Conservation (phyloP, 2,797 vertebrate genomes). For the Propithecus deckenii region DNA sequence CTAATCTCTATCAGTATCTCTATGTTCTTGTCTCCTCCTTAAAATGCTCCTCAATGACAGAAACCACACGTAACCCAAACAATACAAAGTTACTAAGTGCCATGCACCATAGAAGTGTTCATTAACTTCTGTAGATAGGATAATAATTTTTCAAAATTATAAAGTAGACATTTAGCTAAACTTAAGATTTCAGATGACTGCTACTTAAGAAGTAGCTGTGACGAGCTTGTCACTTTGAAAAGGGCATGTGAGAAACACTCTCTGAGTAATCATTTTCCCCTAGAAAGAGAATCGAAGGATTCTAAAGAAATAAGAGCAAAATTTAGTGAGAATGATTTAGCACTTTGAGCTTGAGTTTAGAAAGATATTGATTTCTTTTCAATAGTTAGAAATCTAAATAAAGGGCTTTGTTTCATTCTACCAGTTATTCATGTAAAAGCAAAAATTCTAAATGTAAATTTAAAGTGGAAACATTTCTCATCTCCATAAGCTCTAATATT, state of each 20-base stretch:
- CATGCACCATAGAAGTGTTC: neutral
- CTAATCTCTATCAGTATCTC: neutral
- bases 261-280: neutral
- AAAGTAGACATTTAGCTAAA: neutral
- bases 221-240: neutral
- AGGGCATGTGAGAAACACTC: neutral
- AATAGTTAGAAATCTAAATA: neutral
- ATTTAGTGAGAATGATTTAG: neutral
- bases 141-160: neutral
- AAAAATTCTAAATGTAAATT: neutral
- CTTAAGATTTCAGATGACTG: neutral
- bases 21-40: neutral
- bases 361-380: neutral
- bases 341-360: neutral
- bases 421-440: neutral
- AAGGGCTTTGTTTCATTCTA: neutral
- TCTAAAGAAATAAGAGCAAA: neutral
- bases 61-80: neutral
- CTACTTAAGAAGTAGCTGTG: neutral
- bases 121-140: neutral
- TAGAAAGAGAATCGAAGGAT: neutral
- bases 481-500: neutral
- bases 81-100: neutral
- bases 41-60: neutral
- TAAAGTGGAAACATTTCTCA: neutral